Conservation (phyloP, 2,888 invertebrate genomes). For the Ametastegia equiseti region DNA sequence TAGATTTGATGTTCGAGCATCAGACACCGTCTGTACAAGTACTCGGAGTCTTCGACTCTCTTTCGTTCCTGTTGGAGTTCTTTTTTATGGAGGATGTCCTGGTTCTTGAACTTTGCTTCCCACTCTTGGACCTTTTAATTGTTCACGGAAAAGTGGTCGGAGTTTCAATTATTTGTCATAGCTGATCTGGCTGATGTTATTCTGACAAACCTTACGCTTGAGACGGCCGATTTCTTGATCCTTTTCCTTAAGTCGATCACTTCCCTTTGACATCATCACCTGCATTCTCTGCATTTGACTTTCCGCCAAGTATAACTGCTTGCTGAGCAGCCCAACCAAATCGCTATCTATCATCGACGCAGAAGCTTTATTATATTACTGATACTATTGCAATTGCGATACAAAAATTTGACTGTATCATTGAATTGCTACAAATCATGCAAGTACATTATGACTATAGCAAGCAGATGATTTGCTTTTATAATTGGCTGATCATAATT, state of each 20-base stretch:
- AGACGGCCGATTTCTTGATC: conserved; percentile 65
- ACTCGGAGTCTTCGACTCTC: conserved; percentile 64
- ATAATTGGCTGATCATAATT: background rate
- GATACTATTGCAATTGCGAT: too few species aligned
- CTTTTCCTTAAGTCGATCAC: conserved; percentile 62
- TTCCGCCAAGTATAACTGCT: conserved; percentile 65
- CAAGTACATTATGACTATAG: too few species aligned
- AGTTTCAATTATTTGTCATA: background rate
- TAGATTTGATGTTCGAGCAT: conserved; percentile 64
- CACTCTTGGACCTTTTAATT: conserved; percentile 64
- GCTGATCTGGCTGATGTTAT: background rate
- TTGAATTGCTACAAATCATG: too few species aligned
- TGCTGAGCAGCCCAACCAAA: conserved; percentile 62
- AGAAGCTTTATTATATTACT: too few species aligned
- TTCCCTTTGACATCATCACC: conserved; percentile 60
- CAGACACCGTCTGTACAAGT: conserved; percentile 64
- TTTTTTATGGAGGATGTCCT: conserved; percentile 60
- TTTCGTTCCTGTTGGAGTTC: conserved; percentile 59
- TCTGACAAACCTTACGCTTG: conserved; percentile 64
- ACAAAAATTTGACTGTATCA: too few species aligned
- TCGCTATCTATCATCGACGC: conserved; percentile 61
- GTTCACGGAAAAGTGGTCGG: background rate
- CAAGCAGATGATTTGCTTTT: background rate
- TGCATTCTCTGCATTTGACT: conserved; percentile 66
- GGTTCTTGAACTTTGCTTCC: conserved; percentile 62